phyloP scores from a whole-genome alignment of 2,797 vertebrate species.

The Momotus momota region DNA sequence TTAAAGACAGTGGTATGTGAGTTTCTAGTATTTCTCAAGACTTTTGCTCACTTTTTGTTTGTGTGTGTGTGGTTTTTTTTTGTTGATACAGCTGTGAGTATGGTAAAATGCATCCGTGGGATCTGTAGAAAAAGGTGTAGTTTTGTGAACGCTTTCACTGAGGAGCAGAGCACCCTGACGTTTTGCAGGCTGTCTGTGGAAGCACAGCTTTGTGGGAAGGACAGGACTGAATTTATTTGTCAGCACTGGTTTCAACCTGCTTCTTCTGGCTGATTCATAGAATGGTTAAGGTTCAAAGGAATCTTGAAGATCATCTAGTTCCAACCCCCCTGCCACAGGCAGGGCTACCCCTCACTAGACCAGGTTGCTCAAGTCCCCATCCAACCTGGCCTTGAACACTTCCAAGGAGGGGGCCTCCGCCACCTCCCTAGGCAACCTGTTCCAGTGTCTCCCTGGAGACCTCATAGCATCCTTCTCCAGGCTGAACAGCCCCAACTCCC shows the following conservation, averaged over 20 bases:
- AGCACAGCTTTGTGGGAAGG: accelerated
- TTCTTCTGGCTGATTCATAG: background rate
- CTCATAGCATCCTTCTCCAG: too few species aligned
- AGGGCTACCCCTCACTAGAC: too few species aligned
- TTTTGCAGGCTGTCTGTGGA: background rate
- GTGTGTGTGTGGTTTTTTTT: background rate
- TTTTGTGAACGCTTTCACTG: background rate
- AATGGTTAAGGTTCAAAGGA: too few species aligned
- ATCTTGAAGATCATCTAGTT: too few species aligned
- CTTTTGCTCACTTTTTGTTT: background rate
- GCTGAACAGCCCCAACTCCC: too few species aligned
- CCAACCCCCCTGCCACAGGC: too few species aligned
- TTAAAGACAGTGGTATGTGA: background rate
- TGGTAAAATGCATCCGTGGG: background rate
- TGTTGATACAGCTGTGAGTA: background rate
- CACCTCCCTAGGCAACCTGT: too few species aligned
- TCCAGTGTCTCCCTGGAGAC: too few species aligned
- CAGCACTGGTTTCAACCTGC: accelerated
- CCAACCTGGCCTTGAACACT: too few species aligned
- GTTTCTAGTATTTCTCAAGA: background rate
- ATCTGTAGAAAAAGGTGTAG: background rate
- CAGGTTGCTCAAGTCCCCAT: too few species aligned
- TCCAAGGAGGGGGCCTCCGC: too few species aligned
- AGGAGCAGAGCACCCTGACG: background rate
- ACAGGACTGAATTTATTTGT: accelerated